A percentile compares a stretch with the other conserved stretches of the same genome.
phyloP scores from a whole-genome alignment of 2,113 vertebrate genomes.

The Nycticryphes semicollaris region DNA sequence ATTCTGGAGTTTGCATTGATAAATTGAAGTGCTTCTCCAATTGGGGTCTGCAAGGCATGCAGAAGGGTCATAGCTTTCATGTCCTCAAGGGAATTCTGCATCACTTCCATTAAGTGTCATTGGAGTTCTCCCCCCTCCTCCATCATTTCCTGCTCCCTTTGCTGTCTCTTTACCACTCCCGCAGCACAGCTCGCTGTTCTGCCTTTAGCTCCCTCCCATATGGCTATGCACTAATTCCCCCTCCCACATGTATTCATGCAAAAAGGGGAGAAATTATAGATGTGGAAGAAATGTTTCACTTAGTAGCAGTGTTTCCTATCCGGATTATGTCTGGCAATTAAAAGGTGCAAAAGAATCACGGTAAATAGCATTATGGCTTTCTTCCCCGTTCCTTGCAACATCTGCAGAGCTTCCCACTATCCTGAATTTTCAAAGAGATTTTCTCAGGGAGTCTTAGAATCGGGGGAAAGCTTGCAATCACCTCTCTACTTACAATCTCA shows the following conservation, averaged over 20 bases:
- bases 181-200: not conserved
- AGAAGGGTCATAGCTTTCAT: not conserved
- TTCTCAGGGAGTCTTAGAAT: not conserved
- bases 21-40: not conserved
- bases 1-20: not conserved
- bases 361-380: not conserved
- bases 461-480: not conserved
- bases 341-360: not conserved
- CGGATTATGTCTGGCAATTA: not conserved
- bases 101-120: not conserved
- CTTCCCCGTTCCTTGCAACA: not conserved
- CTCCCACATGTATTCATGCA: not conserved
- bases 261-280: not conserved
- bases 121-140: slow-evolving; percentile 11
- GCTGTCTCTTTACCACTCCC: not conserved
- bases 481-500: not conserved
- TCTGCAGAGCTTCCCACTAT: not conserved
- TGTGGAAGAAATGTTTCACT: not conserved
- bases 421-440: not conserved
- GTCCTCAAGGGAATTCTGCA: not conserved
- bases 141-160: slow-evolving; percentile 7
- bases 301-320: not conserved
- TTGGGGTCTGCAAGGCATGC: not conserved
- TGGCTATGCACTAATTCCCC: not conserved
- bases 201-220: not conserved